Evolutionary conservation across 2,113 vertebrate genomes (phyloP).

Genomic region (Lethenteron camtschaticum): DNA sequence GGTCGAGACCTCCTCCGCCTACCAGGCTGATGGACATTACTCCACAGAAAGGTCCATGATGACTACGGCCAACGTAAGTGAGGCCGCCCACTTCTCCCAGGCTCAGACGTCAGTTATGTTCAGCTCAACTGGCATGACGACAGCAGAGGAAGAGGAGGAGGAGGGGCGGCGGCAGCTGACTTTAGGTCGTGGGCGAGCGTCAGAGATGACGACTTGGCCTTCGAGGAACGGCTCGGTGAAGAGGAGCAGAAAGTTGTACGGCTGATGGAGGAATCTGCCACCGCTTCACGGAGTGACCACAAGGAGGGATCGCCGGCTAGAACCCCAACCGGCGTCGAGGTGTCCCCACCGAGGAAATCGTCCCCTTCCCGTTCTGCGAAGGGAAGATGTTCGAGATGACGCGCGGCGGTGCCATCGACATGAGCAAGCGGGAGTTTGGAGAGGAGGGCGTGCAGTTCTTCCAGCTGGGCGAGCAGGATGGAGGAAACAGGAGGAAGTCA

Average conservation of each 20-base stretch:
- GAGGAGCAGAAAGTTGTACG: conserved; percentile 82
- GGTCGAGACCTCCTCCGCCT: background rate
- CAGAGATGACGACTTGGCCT: conserved; percentile 60
- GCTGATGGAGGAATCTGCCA: conserved; percentile 40
- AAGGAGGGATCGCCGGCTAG: conserved; percentile 64
- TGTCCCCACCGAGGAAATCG: conserved; percentile 72
- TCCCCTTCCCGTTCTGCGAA: conserved; percentile 90
- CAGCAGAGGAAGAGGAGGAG: no score
- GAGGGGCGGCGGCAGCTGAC: conserved; percentile 25
- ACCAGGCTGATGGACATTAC: no score
- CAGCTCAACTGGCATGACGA: background rate
- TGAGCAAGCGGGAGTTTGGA: conserved; percentile 79
- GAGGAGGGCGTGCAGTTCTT: conserved; percentile 87
- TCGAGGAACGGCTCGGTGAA: conserved; percentile 62
- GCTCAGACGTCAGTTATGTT: background rate
- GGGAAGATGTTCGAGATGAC: conserved; percentile 99
- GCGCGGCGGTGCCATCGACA: conserved; percentile 90
- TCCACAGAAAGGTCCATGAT: no score
- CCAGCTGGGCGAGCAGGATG: conserved; percentile 46
- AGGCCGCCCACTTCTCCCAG: no score
- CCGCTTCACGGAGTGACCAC: conserved; percentile 60
- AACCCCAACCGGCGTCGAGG: conserved; percentile 63
- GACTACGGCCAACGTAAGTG: no score
- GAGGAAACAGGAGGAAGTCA: no score
- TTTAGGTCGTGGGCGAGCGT: conserved; percentile 53